Conservation (phyloP, 2,113 vertebrate species). For the Plecotus auritus region DNA sequence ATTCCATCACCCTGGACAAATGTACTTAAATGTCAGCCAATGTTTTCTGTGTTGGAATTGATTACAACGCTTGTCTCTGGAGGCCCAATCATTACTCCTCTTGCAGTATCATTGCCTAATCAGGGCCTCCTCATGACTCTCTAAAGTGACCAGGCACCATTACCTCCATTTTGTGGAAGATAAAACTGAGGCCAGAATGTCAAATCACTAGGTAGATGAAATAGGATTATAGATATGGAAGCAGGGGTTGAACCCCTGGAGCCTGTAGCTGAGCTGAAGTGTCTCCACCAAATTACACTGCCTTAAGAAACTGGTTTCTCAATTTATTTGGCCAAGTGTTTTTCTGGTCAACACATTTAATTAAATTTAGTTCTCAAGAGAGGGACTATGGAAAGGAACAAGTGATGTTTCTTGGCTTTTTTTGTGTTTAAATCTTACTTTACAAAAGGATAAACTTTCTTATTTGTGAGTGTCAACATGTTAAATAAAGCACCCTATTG, state of each 20-base stretch:
- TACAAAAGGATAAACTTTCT: not conserved
- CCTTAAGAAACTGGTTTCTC: not conserved
- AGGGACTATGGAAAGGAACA: not conserved
- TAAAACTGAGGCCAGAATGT: not conserved
- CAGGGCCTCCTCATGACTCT: not conserved
- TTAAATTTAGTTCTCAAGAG: not conserved
- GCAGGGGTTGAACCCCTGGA: fast-evolving
- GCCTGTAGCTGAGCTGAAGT: fast-evolving
- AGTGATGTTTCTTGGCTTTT: not conserved
- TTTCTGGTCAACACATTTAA: not conserved
- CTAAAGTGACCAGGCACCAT: fast-evolving
- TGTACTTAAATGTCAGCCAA: not conserved
- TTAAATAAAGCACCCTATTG: not conserved
- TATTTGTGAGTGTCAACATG: not conserved
- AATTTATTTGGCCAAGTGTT: not conserved
- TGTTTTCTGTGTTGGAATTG: not conserved
- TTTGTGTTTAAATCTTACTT: not conserved
- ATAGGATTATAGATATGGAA: fast-evolving
- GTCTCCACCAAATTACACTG: not conserved
- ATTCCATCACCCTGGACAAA: not conserved
- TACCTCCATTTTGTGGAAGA: not conserved
- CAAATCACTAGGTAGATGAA: fast-evolving
- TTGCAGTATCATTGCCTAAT: fast-evolving
- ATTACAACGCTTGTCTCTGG: fast-evolving
- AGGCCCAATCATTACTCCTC: not conserved